Evolutionary conservation across 1,140 invertebrate species (phyloP), one percentile per base, ranked within the genome.

Genomic region (Heliothis virescens): DNA sequence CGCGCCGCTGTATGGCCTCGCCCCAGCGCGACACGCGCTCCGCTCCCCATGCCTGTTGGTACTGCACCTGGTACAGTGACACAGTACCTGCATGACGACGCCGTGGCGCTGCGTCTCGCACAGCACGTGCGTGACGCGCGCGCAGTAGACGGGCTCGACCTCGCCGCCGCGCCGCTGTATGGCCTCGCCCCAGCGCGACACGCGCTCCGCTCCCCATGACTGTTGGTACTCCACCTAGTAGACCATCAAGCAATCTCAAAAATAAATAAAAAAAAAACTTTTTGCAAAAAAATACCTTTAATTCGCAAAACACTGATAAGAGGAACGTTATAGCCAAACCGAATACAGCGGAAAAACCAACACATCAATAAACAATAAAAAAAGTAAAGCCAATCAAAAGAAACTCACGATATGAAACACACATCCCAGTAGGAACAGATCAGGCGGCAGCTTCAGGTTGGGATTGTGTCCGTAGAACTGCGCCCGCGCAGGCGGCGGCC

Each of bases 151-250:
- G n/a, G n/a, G 94, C 88, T 99, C 98, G 16, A 99, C 96, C 90
- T 99, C 98, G 18, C 98, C 99, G 16, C 98, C 98, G 94, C 98
- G 96, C 85, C 98, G 96, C 75, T 97, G 96, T 62, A 99, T 98
- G 0, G 97, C 96, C 92, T 97, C 96, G 85, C 96, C 96, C 98
- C 98, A 99, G 16, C 95, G 95, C 48, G 93, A 95, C 60, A 96
- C 94, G 83, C 96, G 96, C 74, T 97, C 96, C n/a, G 95, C 90
- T 11, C 94, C 95, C 82, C 96, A 95, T 21, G 75, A 90, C 81
- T 93, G 92, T 65, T 94, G 91, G 77, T 94, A 94, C 73, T 94
- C 93, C 83, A 94, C 92, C 93, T 93, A 13, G n/a, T 10, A 69
- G 11, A 65, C 10, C 1, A 57, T 47, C 13, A 21, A 52, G 9